Percentiles rank a stretch among this genome's conserved stretches.
Conservation (phyloP, 2,888 invertebrate genomes). For the Lasioglossum marginatum region DNA sequence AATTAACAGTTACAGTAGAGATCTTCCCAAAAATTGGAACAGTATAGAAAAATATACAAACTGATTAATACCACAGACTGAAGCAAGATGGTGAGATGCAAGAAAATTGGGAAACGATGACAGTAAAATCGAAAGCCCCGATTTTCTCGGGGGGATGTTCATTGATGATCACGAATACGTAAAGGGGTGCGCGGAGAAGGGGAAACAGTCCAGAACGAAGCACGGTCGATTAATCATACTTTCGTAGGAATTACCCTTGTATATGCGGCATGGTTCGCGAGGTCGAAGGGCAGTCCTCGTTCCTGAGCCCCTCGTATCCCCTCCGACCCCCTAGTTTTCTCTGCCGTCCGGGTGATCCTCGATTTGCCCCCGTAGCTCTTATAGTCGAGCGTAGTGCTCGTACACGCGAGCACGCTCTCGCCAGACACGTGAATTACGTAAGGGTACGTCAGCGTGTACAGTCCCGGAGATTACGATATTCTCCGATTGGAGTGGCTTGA, state of each 20-base stretch:
- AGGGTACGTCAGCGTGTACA: constrained; percentile 70
- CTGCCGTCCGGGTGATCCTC: constrained; percentile 30
- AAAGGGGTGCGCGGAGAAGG: neutral
- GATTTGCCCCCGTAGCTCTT: constrained; percentile 32
- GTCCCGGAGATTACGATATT: constrained; percentile 80
- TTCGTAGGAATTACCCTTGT: constrained; percentile 69
- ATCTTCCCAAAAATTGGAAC: too few relatives aligned
- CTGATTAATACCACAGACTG: too few relatives aligned
- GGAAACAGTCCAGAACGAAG: constrained; percentile 7
- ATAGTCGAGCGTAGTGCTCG: constrained; percentile 27
- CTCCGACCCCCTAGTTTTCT: constrained; percentile 26
- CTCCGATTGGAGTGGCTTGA: constrained; percentile 78
- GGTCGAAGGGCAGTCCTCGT: constrained; percentile 69
- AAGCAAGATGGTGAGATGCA: too few relatives aligned
- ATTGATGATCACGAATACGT: neutral
- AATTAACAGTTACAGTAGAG: too few relatives aligned
- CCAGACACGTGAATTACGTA: constrained; percentile 82
- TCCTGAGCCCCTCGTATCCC: neutral
- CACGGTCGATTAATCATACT: constrained; percentile 73
- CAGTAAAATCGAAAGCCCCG: neutral
- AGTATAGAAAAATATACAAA: too few relatives aligned
- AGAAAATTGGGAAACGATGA: neutral
- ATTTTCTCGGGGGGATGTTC: neutral
- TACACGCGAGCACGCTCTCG: constrained; percentile 78
- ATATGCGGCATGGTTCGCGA: constrained; percentile 60